phyloP scores from a whole-genome alignment of 2,888 invertebrate species.

The Ophraella communa region DNA sequence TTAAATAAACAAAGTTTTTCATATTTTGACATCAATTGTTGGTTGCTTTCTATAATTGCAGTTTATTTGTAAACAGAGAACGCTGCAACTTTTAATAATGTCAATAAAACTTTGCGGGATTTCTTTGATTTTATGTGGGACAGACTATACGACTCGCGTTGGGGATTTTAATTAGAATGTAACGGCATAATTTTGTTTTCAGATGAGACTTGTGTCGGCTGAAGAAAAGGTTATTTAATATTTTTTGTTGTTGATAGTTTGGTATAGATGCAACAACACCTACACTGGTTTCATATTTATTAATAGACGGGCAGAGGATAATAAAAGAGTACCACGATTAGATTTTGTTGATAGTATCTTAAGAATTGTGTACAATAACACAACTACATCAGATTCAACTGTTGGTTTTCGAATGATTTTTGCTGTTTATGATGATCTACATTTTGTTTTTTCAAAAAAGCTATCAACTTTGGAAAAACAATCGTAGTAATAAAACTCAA shows the following conservation, averaged over 20 bases:
- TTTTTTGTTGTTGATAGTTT: not conserved
- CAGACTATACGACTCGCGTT: not conserved
- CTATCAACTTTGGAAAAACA: too few relatives aligned
- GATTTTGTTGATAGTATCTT: not conserved
- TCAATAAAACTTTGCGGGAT: not conserved
- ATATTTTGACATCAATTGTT: too few relatives aligned
- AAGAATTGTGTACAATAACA: not conserved
- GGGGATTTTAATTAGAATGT: conserved; percentile 29
- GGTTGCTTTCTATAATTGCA: too few relatives aligned
- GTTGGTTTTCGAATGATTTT: too few relatives aligned
- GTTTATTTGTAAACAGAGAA: too few relatives aligned
- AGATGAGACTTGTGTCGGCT: conserved; percentile 12
- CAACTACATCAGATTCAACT: too few relatives aligned
- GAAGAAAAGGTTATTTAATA: not conserved
- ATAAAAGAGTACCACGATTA: not conserved
- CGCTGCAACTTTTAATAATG: not conserved
- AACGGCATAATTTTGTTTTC: conserved; percentile 28
- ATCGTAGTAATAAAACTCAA: too few relatives aligned
- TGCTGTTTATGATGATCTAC: too few relatives aligned
- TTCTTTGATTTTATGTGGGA: not conserved
- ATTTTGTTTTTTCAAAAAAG: too few relatives aligned
- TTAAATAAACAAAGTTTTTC: too few relatives aligned
- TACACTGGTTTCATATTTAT: not conserved
- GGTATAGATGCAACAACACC: too few relatives aligned
- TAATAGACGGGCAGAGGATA: not conserved